A percentile compares a stretch with the other conserved stretches of the same genome.
phyloP scores from a whole-genome alignment of 2,113 vertebrate species.

The Dryoscopus gambensis region DNA sequence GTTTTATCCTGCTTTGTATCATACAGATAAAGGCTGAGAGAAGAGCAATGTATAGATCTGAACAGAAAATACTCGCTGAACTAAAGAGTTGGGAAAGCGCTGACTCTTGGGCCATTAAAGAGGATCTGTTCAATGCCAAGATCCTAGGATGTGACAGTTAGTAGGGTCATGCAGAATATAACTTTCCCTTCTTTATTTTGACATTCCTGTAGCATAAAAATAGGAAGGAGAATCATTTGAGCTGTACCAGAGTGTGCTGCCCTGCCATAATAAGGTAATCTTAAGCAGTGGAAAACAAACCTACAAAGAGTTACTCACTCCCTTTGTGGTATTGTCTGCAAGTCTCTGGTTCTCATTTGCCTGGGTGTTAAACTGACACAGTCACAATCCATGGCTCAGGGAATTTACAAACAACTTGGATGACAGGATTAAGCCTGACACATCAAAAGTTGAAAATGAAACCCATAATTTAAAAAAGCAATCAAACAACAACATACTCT shows the following conservation, averaged over 20 bases:
- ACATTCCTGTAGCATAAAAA: not conserved
- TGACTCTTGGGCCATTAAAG: not conserved
- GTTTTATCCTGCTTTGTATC: conserved; percentile 47
- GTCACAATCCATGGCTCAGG: not conserved
- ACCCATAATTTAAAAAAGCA: not conserved
- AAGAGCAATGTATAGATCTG: not conserved
- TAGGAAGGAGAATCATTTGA: not conserved
- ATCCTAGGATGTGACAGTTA: conserved; percentile 33
- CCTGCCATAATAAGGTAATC: not conserved
- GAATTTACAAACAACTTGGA: not conserved
- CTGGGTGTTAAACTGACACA: not conserved
- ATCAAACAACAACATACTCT: not conserved
- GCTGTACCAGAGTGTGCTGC: not conserved
- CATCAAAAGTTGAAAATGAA: not conserved
- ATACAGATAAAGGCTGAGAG: conserved; percentile 23
- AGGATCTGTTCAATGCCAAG: conserved; percentile 47
- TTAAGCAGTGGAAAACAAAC: not conserved
- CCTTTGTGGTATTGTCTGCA: not conserved
- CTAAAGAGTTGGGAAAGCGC: not conserved
- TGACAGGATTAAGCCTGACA: not conserved
- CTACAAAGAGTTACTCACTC: not conserved
- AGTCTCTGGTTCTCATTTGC: not conserved
- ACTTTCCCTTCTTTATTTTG: conserved; percentile 15
- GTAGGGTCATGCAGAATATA: not conserved
- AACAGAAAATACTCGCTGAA: conserved; percentile 8